Percentiles rank a stretch among this genome's conserved stretches.
These are phyloP conservation scores for Drosophila suzukii DNA, from an alignment of 1,140 invertebrate species.

Conservation along the genomic window DNA sequence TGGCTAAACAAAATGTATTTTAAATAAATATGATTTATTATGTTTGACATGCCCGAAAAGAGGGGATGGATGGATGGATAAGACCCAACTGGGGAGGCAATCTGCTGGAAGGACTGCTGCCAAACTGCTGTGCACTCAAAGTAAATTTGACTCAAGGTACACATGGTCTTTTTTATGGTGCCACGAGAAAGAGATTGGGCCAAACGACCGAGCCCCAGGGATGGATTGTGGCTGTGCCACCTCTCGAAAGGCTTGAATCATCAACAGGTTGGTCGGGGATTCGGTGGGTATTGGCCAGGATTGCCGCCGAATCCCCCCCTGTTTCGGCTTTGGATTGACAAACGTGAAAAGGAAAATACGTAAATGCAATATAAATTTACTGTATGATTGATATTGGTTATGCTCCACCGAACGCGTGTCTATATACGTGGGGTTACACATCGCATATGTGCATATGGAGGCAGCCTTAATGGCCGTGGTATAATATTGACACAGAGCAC, in stretches of 20 bases:
- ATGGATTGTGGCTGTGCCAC: constrained; percentile 25
- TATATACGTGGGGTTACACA: constrained; percentile 3
- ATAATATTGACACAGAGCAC: constrained; percentile 45
- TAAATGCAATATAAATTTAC: constrained; percentile 54
- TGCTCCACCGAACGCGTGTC: constrained; percentile 22
- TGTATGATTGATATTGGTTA: constrained; percentile 53
- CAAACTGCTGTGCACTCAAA: constrained; percentile 65
- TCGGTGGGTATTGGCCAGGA: neutral
- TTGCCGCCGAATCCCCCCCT: neutral
- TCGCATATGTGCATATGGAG: neutral
- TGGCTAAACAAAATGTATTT: constrained; percentile 59
- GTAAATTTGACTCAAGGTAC: constrained; percentile 70
- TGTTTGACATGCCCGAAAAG: constrained; percentile 61
- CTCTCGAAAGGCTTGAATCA: constrained; percentile 47
- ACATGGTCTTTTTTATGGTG: constrained; percentile 64
- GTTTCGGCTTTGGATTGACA: constrained; percentile 59
- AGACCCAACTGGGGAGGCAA: constrained; percentile 31
- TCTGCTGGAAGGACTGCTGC: constrained; percentile 56
- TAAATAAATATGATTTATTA: constrained; percentile 83
- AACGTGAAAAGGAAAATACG: constrained; percentile 61
- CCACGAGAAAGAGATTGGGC: constrained; percentile 1
- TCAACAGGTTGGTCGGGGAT: constrained; percentile 62
- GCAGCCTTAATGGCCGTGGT: constrained; percentile 34
- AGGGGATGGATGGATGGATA: neutral
- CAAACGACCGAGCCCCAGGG: constrained; percentile 21